phyloP scores from a whole-genome alignment of 2,888 invertebrate species.

The Epicampocera succincta region DNA sequence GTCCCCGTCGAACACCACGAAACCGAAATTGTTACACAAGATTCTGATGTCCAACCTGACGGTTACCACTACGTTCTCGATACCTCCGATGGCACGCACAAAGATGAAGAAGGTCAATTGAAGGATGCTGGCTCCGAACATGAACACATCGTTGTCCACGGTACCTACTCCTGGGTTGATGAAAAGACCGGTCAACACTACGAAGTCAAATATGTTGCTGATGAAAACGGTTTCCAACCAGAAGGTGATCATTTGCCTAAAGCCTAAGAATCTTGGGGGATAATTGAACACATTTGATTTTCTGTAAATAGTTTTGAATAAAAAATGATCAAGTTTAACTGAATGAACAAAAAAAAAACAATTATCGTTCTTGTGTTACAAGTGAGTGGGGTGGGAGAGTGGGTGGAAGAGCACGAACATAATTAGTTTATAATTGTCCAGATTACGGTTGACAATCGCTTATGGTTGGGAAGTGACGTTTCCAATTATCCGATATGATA shows the following conservation, averaged over 20 bases:
- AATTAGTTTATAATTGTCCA: too few relatives aligned
- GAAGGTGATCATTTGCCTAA: slow-evolving; percentile 67
- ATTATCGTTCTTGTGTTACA: too few relatives aligned
- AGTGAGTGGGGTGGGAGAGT: too few relatives aligned
- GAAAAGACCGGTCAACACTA: slow-evolving; percentile 71
- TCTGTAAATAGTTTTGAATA: too few relatives aligned
- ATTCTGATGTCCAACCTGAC: slow-evolving; percentile 82
- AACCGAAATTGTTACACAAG: slow-evolving; percentile 83
- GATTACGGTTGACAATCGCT: too few relatives aligned
- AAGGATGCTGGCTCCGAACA: slow-evolving; percentile 75
- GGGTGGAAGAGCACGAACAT: too few relatives aligned
- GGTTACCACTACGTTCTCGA: slow-evolving; percentile 82
- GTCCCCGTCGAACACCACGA: slow-evolving; percentile 75
- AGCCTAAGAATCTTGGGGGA: background rate
- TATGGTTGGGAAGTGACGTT: too few relatives aligned
- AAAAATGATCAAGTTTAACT: too few relatives aligned
- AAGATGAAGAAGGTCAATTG: slow-evolving; percentile 71
- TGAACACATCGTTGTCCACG: slow-evolving; percentile 72
- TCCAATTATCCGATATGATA: too few relatives aligned
- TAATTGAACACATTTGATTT: too few relatives aligned
- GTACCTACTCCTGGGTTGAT: slow-evolving; percentile 72
- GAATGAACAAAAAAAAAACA: too few relatives aligned
- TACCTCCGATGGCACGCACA: slow-evolving; percentile 73
- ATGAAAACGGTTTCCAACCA: slow-evolving; percentile 71
- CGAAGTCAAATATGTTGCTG: slow-evolving; percentile 72